Evolutionary conservation across 2,888 invertebrate genomes (phyloP), one percentile per base, ranked within the genome.

Genomic region (Platerodrilus igneus): DNA sequence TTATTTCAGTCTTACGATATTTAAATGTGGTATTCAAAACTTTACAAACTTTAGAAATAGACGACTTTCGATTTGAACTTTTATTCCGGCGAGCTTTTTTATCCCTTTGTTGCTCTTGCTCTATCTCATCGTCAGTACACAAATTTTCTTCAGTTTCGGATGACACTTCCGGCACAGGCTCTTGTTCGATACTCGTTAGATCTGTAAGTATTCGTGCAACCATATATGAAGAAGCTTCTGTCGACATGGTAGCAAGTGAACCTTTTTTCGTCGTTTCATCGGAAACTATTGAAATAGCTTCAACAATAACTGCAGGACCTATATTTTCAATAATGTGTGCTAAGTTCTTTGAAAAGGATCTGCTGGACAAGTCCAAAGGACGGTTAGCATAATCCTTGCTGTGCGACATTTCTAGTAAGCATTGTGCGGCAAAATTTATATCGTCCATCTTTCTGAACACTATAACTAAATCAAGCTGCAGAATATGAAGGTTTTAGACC

Each of bases 171-270:
- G 71, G 71, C 29, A 75, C 73, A n/a, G 72, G 72, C 50, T 76
- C 75, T 57, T 77, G 76, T 55, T 74, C 72, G 49, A 75, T 71
- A 47, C 72, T 67, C 32, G 72, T 75, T 33, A 79, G 61, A 60
- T 78, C 78, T n/a, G 78, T 74, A 17, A 79, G 67, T 53, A 79
- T 78, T 40, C 77, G 66, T 22, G 77, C 77, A 30, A 78, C 75
- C 72, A 75, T 76, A 58, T 72, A 76, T 38, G 74, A 69, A 3
- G 71, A 68, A 32, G 64, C 63, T 36, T 63, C 63, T 10, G 49
- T 48, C 7, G 55, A 35, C 33, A 51, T 52, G 4, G 51, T 50
- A 26, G 55, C 53, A 17, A 51, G 48, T 3, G 47, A 48, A 21
- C 52, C 53, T n/a, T n/a, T n/a, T 47, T 58, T 57, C 16, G 54